Percentiles rank a stretch among this genome's conserved stretches.
These are phyloP conservation scores for Lipophrys pholis DNA, from an alignment of 2,113 vertebrate species.

Conservation along the genomic window DNA sequence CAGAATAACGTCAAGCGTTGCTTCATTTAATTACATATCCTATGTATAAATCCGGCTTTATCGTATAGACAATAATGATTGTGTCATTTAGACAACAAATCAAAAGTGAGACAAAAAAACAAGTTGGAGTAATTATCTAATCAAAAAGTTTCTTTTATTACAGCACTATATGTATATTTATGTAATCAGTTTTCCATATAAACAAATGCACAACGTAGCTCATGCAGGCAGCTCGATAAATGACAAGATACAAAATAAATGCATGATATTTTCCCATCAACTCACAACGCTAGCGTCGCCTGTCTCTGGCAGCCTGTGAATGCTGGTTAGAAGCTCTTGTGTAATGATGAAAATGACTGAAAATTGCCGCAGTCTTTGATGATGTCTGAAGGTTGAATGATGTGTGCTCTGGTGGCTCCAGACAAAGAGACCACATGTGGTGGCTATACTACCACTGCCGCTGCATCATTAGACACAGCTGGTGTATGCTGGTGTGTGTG, in stretches of 20 bases:
- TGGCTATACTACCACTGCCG: conserved; percentile 49
- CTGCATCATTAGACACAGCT: conserved; percentile 77
- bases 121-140: not conserved
- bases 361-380: conserved; percentile 48
- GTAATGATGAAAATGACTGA: conserved; percentile 12
- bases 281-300: not conserved
- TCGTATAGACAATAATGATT: not conserved
- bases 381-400: conserved; percentile 48
- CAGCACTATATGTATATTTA: not conserved
- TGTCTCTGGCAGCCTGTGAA: not conserved
- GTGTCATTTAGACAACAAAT: not conserved
- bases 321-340: conserved; percentile 7
- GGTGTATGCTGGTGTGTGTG: conserved; percentile 38
- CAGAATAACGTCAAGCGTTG: not conserved
- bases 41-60: not conserved
- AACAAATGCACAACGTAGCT: not conserved
- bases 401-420: conserved; percentile 56
- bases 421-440: conserved; percentile 77
- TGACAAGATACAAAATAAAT: not conserved
- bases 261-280: not conserved
- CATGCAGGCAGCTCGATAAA: not conserved
- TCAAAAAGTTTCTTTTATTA: not conserved
- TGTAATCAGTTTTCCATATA: not conserved
- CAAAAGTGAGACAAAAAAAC: not conserved
- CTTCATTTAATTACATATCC: not conserved